A percentile compares a stretch with the other conserved stretches of the same genome.
Evolutionary conservation across 2,888 invertebrate species (phyloP).

Genomic region (Busseola fusca): DNA sequence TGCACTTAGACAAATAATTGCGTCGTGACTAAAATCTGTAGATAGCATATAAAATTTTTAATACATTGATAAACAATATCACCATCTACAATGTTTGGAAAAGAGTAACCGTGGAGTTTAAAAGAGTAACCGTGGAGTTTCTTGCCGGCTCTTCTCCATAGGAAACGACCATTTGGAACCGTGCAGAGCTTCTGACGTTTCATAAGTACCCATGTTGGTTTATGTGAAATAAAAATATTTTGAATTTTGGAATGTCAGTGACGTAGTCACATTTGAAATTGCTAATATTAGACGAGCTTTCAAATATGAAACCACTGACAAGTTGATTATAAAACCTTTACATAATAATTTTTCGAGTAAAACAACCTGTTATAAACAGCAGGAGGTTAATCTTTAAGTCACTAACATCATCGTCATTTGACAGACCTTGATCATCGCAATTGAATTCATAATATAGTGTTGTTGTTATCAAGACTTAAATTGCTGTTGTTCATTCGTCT

Average conservation of each 20-base stretch:
- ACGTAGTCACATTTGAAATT: background rate
- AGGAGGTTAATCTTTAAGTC: background rate
- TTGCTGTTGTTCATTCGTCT: background rate
- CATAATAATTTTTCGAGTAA: background rate
- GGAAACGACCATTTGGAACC: no score
- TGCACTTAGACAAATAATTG: constrained; percentile 49
- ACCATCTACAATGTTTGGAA: constrained; percentile 21
- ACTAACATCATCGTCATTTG: background rate
- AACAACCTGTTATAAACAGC: no score
- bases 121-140: no score
- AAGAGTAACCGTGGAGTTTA: no score
- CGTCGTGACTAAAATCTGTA: constrained; percentile 42
- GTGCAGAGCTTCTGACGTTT: no score
- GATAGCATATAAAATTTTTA: constrained; percentile 20
- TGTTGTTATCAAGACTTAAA: background rate
- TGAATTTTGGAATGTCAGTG: constrained; percentile 12
- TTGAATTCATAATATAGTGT: background rate
- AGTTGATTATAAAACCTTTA: background rate
- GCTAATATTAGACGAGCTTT: background rate
- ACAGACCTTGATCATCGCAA: background rate
- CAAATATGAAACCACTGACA: no score
- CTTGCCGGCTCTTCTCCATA: no score
- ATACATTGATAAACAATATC: constrained; percentile 4
- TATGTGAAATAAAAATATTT: no score
- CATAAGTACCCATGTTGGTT: no score